Conservation (phyloP, 2,113 vertebrate species). For the Hirundichthys speculiger region DNA sequence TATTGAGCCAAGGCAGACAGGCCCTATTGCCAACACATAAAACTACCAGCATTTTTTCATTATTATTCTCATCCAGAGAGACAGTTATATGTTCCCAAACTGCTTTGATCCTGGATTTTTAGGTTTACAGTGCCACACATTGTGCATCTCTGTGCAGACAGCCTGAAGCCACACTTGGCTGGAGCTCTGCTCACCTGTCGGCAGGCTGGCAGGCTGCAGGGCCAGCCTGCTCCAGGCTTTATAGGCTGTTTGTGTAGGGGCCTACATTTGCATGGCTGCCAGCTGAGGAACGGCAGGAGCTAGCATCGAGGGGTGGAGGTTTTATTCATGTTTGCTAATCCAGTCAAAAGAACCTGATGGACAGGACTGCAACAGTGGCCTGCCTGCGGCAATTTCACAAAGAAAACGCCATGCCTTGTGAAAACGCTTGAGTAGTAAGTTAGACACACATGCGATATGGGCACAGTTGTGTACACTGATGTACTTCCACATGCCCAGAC, state of each 20-base stretch:
- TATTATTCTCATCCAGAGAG: slow-evolving; percentile 39
- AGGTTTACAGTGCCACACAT: slow-evolving; percentile 2
- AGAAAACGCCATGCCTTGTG: slow-evolving; percentile 41
- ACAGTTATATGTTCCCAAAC: slow-evolving; percentile 7
- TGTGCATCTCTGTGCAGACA: slow-evolving; percentile 20
- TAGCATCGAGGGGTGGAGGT: slow-evolving; percentile 45
- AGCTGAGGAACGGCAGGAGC: slow-evolving; percentile 48
- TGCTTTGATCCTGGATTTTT: slow-evolving; percentile 17
- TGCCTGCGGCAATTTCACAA: slow-evolving; percentile 57
- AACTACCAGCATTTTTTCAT: slow-evolving; percentile 35
- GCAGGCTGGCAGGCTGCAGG: slow-evolving; percentile 34
- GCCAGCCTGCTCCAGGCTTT: slow-evolving; percentile 21
- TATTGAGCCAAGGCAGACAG: slow-evolving; percentile 28
- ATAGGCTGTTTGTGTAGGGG: slow-evolving; percentile 61
- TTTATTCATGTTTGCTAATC: slow-evolving; percentile 75
- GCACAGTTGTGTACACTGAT: slow-evolving; percentile 9
- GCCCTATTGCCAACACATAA: slow-evolving; percentile 34
- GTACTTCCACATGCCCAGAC: slow-evolving; percentile 15
- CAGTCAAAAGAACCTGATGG: slow-evolving; percentile 78
- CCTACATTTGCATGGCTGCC: slow-evolving; percentile 72
- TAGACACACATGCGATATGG: not conserved
- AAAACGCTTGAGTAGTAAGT: slow-evolving; percentile 24
- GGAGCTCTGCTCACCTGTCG: slow-evolving; percentile 48
- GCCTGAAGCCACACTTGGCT: slow-evolving; percentile 32
- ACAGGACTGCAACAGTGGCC: slow-evolving; percentile 64